These are phyloP conservation scores for Chamaedrilus cognettii DNA, from an alignment of 2,888 invertebrate genomes.

Conservation along the genomic window DNA sequence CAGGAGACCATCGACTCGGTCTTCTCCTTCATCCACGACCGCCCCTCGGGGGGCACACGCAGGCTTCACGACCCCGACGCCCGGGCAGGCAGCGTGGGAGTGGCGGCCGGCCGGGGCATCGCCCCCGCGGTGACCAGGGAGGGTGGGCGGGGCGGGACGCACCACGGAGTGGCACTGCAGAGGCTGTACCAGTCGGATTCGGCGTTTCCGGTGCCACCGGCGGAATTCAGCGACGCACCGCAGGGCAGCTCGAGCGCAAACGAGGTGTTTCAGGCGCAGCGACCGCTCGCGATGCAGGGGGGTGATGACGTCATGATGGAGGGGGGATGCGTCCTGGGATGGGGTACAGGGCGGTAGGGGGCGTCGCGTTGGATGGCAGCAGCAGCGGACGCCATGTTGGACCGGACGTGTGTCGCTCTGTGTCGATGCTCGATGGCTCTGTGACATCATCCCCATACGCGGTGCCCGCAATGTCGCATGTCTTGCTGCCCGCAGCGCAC, in stretches of 20 bases:
- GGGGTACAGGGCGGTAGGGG: not conserved
- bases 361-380: not conserved
- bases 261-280: not conserved
- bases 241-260: not conserved
- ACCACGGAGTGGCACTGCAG: not conserved
- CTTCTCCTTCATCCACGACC: slow-evolving; percentile 7
- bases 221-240: slow-evolving; percentile 4
- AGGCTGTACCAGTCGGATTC: slow-evolving; percentile 6
- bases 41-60: not conserved
- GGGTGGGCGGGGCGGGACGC: not conserved
- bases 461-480: not conserved
- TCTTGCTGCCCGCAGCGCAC: not conserved
- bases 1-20: slow-evolving; percentile 18
- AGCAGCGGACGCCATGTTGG: not conserved
- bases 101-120: not conserved
- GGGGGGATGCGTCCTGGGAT: not conserved
- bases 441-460: not conserved
- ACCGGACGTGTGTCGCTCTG: not conserved
- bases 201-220: slow-evolving; percentile 11
- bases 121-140: not conserved
- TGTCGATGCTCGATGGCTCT: not conserved
- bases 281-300: too few species aligned
- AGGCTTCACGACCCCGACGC: not conserved
- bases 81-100: too few species aligned
- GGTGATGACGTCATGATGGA: too few species aligned